A percentile compares a stretch with the other conserved stretches of the same genome.
phyloP scores from a whole-genome alignment of 2,797 vertebrate genomes.

The Aeoliscus strigatus region DNA sequence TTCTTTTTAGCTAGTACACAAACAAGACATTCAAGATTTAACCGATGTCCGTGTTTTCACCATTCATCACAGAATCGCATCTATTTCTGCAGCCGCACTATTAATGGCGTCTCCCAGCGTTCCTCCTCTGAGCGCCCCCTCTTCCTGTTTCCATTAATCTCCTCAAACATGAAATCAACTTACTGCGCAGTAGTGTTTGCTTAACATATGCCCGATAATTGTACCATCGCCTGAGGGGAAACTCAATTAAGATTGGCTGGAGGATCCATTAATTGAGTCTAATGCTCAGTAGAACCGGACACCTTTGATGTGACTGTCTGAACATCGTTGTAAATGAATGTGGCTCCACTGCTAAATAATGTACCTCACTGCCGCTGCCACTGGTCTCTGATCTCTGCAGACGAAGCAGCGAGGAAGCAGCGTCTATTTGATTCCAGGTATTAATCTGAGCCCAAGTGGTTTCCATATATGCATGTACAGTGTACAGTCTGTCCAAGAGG shows the following conservation, averaged over 20 bases:
- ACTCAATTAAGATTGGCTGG: conserved; percentile 44
- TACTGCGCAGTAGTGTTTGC: conserved; percentile 22
- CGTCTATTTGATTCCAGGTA: no score
- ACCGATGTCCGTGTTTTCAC: no score
- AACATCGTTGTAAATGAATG: conserved; percentile 27
- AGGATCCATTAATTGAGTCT: conserved; percentile 56
- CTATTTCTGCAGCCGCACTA: no score
- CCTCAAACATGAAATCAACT: conserved; percentile 35
- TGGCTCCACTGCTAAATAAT: conserved; percentile 11
- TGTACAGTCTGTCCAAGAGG: no score
- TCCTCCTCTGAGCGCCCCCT: conserved; percentile 2
- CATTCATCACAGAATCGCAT: no score
- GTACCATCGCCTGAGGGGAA: conserved; percentile 18
- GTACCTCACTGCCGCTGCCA: conserved; percentile 3
- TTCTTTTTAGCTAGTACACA: neutral
- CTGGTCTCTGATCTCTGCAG: conserved; percentile 13
- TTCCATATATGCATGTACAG: no score
- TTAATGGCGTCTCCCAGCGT: no score
- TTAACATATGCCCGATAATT: conserved; percentile 37
- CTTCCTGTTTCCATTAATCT: conserved; percentile 37
- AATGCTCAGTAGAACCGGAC: conserved; percentile 36
- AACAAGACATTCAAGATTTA: no score
- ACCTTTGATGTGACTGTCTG: conserved; percentile 30
- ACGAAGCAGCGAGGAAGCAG: conserved; percentile 7
- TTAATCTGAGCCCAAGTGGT: no score